Evolutionary conservation across 2,888 invertebrate genomes (phyloP).

Genomic region (Odontocolon sp.): DNA sequence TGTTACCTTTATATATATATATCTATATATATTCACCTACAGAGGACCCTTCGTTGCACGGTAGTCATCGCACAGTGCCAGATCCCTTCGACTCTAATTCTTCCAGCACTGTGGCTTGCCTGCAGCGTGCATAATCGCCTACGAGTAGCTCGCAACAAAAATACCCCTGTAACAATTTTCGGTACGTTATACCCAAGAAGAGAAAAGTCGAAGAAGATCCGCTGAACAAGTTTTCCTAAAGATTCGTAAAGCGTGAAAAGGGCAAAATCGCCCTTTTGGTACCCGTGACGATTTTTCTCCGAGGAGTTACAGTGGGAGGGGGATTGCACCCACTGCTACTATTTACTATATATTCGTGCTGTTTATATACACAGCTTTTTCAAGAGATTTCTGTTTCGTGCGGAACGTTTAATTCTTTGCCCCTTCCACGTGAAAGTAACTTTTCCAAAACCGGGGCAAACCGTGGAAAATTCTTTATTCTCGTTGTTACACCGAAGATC

Average conservation of each 20-base stretch:
- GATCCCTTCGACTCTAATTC: constrained; percentile 56
- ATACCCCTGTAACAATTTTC: constrained; percentile 35
- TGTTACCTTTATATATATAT: constrained; percentile 18
- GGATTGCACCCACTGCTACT: constrained; percentile 25
- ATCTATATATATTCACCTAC: neutral
- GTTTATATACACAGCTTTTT: constrained; percentile 1
- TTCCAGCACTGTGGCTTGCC: constrained; percentile 20
- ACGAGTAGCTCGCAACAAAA: constrained; percentile 13
- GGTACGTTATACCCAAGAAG: neutral
- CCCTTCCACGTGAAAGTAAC: constrained; percentile 26
- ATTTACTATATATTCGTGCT: constrained; percentile 23
- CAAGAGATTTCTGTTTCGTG: constrained; percentile 50
- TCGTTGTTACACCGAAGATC: no score
- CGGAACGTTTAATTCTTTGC: no score
- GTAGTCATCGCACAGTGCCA: constrained; percentile 67
- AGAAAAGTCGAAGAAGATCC: constrained; percentile 45
- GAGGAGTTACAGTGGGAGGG: constrained; percentile 50
- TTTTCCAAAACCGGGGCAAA: constrained; percentile 43
- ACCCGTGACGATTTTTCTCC: constrained; percentile 59
- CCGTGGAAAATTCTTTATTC: constrained; percentile 53
- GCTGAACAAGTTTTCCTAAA: constrained; percentile 26
- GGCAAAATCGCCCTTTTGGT: constrained; percentile 45
- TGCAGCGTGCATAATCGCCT: constrained; percentile 58
- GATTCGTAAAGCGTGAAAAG: constrained; percentile 44
- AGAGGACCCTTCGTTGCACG: constrained; percentile 56